Evolutionary conservation across 2,113 vertebrate genomes (phyloP), one percentile per base, ranked within the genome.

Genomic region (Uropsilus gracilis): DNA sequence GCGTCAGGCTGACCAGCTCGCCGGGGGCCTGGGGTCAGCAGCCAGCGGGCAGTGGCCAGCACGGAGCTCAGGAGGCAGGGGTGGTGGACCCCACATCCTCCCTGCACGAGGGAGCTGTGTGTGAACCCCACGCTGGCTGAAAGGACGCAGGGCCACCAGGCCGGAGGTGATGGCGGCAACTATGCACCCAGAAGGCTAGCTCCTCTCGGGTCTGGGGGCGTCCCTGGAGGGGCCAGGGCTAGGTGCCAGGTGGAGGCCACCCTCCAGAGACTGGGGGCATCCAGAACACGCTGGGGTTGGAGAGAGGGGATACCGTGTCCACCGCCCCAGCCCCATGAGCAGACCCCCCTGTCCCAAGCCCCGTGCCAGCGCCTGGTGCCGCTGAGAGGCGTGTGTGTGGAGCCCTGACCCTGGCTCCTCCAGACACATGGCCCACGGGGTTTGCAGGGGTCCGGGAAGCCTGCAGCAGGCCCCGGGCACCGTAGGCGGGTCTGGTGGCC

Each of bases 1-100:
- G 73, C 0, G 0, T 50, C 50, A 48, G 66, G 66, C 68, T 3
- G 0, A 12, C 13, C 3, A 1, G 32, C 5, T 1, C 10, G 18
- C 42, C 42, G 5, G 18, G 39, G 14, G 5, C 50, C 39, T 18
- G 28, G 86, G 13, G 30, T 32, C 24, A 18, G 18, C 24, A 26
- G 20, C 4, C 68, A 37, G 34, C 0, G 1, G 72, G 20, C 6
- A 18, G 61, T 39, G 8, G 57, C 53, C 9, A 13, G 82, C 39
- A 20, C 5, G 20, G 26, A 30, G 48, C 30, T 5, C 34, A 59
- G 30, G 28, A 28, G 13, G 50, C 20, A 57, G 22, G 20, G 8
- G 53, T 10, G 55, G 39, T 22, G 20, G 42, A 1, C 39, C 59
- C 72, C 6, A 1, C 22, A 9, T 48, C 53, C 53, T 88, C 10